Conservation (phyloP, 2,797 vertebrate species). For the Lepilemur septentrionalis region DNA sequence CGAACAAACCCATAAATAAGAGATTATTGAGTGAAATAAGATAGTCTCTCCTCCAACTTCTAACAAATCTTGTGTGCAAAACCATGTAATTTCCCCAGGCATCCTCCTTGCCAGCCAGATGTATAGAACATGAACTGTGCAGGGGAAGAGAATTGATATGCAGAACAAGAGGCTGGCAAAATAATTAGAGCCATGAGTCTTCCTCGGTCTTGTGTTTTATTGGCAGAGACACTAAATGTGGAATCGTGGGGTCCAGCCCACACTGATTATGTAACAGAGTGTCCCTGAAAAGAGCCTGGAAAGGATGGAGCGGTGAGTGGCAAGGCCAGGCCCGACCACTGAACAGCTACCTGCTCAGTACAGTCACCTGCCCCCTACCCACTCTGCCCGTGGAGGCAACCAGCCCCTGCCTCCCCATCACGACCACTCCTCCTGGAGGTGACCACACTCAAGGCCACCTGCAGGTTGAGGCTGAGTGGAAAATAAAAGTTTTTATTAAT, state of each 20-base stretch:
- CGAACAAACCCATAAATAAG: constrained; percentile 77
- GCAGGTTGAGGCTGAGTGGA: neutral
- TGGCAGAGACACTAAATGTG: neutral
- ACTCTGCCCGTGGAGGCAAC: neutral
- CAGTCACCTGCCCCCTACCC: neutral
- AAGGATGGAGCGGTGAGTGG: neutral
- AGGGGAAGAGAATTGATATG: constrained; percentile 67
- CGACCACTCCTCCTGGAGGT: neutral
- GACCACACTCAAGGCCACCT: neutral
- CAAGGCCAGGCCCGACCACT: neutral
- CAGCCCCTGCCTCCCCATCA: neutral
- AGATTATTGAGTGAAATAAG: constrained; percentile 74
- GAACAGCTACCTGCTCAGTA: neutral
- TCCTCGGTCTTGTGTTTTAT: neutral
- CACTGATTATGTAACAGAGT: neutral
- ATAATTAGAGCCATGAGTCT: constrained; percentile 69
- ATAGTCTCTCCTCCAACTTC: constrained; percentile 59
- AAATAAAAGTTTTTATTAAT: neutral
- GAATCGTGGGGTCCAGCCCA: neutral
- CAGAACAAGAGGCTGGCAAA: constrained; percentile 68
- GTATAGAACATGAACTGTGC: constrained; percentile 62
- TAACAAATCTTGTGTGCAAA: constrained; percentile 75
- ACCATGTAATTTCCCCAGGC: constrained; percentile 63
- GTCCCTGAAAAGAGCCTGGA: neutral
- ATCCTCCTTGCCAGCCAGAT: constrained; percentile 38